Evolutionary conservation across 2,888 invertebrate genomes (phyloP), one percentile per base, ranked within the genome.

Genomic region (Craniophora ligustri): DNA sequence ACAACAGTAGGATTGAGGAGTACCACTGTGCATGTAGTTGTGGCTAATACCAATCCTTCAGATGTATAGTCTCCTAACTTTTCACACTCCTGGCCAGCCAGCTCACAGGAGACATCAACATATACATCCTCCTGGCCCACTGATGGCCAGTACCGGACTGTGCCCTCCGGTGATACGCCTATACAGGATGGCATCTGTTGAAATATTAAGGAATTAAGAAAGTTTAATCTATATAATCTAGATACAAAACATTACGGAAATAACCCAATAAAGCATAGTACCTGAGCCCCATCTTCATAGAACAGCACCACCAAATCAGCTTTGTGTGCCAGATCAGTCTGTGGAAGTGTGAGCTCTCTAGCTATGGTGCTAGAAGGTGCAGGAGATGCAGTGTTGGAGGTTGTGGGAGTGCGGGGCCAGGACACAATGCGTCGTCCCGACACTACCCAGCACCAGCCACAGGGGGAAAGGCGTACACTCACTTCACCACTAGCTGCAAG

Each of bases 161-260:
- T 95, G 26, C 98, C 99, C 82, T 98, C 98, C 0, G 98, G 98
- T 0, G 98, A 98, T 0, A 98, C 98, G 11, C 98, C 98, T 72
- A 99, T 95, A 78, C 98, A 98, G 0, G 97, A 96, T 6, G 98
- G 97, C 84, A 96, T 94, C 94, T 95, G 50, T 23, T 2, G 26
- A n/a, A 3, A 26, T 4, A 1, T 2, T 26, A 26, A 26, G n/a
- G n/a, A 26, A 23, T 2, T 23, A 23, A n/a, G n/a, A n/a, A n/a
- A n/a, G n/a, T n/a, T n/a, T n/a, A n/a, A n/a, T n/a, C n/a, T n/a
- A n/a, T n/a, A n/a, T n/a, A n/a, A n/a, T n/a, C n/a, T n/a, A n/a
- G n/a, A n/a, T n/a, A n/a, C n/a, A n/a, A n/a, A n/a, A n/a, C n/a
- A n/a, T n/a, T n/a, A n/a, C n/a, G n/a, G n/a, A n/a, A n/a, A n/a